Conservation (phyloP, 2,888 invertebrate genomes). For the Heliconius aoede region DNA sequence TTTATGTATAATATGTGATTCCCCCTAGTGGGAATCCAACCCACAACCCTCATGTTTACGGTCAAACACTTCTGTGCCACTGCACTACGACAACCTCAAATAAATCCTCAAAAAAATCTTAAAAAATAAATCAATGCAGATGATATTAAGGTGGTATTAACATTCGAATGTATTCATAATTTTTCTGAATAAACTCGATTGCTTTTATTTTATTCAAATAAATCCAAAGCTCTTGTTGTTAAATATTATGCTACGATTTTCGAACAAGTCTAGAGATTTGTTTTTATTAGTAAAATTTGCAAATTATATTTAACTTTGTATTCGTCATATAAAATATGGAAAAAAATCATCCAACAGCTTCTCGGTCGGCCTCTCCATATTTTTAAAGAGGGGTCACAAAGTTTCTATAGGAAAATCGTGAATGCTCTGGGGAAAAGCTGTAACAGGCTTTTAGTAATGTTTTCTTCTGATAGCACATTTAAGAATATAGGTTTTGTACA, state of each 20-base stretch:
- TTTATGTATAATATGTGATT: no score
- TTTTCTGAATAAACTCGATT: no score
- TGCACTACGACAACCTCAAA: no score
- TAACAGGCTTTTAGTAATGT: conserved; percentile 1
- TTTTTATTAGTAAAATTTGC: not conserved
- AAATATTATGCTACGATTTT: not conserved
- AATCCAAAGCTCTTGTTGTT: not conserved
- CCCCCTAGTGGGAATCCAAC: no score
- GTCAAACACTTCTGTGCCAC: no score
- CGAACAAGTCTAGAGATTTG: not conserved
- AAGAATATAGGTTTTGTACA: no score
- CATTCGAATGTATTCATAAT: no score
- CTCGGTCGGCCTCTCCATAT: not conserved
- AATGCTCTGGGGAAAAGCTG: conserved; percentile 1
- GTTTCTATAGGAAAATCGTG: not conserved
- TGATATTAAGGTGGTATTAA: no score
- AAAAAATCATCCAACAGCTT: not conserved
- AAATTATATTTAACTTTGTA: not conserved
- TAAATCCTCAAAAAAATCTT: no score
- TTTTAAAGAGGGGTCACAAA: not conserved
- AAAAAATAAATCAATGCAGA: no score
- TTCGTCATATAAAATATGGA: not conserved
- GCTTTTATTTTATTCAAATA: no score
- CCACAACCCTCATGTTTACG: no score
- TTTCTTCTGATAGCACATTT: not conserved